Percentiles rank a stretch among this genome's conserved stretches.
These are phyloP conservation scores for Agonopterix arenella DNA, from an alignment of 2,888 invertebrate species.

Conservation along the genomic window DNA sequence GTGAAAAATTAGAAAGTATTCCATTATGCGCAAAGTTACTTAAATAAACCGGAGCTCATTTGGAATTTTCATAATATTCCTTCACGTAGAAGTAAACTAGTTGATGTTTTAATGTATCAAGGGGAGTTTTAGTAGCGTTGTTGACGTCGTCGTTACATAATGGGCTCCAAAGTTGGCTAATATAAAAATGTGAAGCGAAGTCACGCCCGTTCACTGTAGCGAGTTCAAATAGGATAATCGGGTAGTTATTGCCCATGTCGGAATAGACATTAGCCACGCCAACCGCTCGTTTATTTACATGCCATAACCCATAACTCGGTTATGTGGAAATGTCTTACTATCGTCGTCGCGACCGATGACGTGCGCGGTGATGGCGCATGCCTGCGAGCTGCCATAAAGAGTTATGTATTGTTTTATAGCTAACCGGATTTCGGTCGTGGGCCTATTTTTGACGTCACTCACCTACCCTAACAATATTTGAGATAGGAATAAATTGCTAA, in stretches of 20 bases:
- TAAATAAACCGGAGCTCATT: not conserved
- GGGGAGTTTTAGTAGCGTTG: constrained; percentile 4
- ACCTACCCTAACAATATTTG: too few species aligned
- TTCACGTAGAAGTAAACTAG: constrained; percentile 1
- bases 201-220: constrained; percentile 60
- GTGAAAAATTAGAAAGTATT: constrained; percentile 8
- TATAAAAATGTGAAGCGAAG: constrained; percentile 47
- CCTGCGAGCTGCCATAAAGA: constrained; percentile 18
- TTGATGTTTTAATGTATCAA: constrained; percentile 4
- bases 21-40: constrained; percentile 8
- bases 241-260: constrained; percentile 58
- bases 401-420: constrained; percentile 8
- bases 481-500: too few species aligned
- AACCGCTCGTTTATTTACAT: constrained; percentile 69
- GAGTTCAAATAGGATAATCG: constrained; percentile 66
- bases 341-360: not conserved
- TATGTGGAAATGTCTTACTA: constrained; percentile 51
- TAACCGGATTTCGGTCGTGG: constrained; percentile 1
- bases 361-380: constrained; percentile 18
- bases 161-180: constrained; percentile 40
- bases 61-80: not conserved
- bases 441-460: not conserved
- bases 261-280: constrained; percentile 70
- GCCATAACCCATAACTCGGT: constrained; percentile 51
- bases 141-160: constrained; percentile 12